These are phyloP conservation scores for Chlorops oryzae DNA, from an alignment of 1,140 invertebrate species.

Conservation along the genomic window DNA sequence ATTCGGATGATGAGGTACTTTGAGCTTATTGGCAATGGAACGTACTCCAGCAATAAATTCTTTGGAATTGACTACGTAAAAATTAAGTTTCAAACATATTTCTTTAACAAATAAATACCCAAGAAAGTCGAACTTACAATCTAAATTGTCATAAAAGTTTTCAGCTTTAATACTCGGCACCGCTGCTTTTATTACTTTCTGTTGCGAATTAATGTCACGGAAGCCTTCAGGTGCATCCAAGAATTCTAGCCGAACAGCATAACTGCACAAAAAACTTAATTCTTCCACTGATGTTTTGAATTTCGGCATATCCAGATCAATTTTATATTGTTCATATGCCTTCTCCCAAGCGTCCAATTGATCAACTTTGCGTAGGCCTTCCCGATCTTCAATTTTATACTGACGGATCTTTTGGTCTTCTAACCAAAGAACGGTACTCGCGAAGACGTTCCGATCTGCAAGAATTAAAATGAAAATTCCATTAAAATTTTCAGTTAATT, in stretches of 20 bases:
- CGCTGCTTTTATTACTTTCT: conserved; percentile 53
- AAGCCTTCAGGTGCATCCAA: conserved; percentile 70
- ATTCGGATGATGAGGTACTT: conserved; percentile 74
- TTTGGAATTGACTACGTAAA: conserved; percentile 65
- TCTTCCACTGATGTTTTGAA: conserved; percentile 54
- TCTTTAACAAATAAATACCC: neutral
- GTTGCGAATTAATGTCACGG: conserved; percentile 56
- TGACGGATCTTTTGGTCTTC: conserved; percentile 91
- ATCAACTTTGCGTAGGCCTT: conserved; percentile 56
- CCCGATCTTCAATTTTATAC: conserved; percentile 78
- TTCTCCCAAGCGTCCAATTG: conserved; percentile 61
- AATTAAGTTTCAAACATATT: neutral
- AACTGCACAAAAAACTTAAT: conserved; percentile 80
- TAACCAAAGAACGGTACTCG: conserved; percentile 78
- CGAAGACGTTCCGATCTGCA: conserved; percentile 71
- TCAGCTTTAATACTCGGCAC: conserved; percentile 64
- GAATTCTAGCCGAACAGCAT: conserved; percentile 77
- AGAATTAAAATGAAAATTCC: conserved; percentile 22
- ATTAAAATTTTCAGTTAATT: too few relatives aligned
- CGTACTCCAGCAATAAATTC: conserved; percentile 79
- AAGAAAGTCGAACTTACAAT: conserved; percentile 71
- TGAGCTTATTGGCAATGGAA: conserved; percentile 68
- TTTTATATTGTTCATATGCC: conserved; percentile 69
- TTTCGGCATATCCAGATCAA: conserved; percentile 62
- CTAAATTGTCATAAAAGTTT: conserved; percentile 77